These are phyloP conservation scores for Amphimallon solstitiale DNA, from an alignment of 2,888 invertebrate genomes.

Conservation along the genomic window DNA sequence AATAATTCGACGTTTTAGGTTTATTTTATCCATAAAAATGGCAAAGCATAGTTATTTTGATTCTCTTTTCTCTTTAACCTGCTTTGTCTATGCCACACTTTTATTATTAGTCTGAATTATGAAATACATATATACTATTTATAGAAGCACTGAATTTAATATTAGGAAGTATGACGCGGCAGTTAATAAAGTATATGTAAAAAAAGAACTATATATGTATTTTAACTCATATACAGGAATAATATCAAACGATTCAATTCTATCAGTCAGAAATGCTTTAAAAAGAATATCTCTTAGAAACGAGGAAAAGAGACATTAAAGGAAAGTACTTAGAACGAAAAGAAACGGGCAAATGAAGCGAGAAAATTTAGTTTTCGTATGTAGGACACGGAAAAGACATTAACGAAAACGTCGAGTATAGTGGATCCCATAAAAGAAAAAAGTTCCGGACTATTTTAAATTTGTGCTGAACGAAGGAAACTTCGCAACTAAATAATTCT, in stretches of 20 bases:
- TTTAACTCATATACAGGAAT: neutral
- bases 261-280: slow-evolving; percentile 7
- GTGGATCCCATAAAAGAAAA: slow-evolving; percentile 22
- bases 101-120: too few relatives aligned
- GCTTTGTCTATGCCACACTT: too few relatives aligned
- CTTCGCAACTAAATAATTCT: slow-evolving; percentile 6
- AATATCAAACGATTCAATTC: slow-evolving; percentile 5
- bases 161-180: too few relatives aligned
- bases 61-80: too few relatives aligned
- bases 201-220: neutral
- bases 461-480: slow-evolving; percentile 6
- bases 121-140: too few relatives aligned
- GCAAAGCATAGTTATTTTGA: too few relatives aligned
- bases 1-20: too few relatives aligned
- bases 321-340: neutral
- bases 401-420: slow-evolving; percentile 22
- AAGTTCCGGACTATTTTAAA: slow-evolving; percentile 20
- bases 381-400: slow-evolving; percentile 32
- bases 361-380: slow-evolving; percentile 32
- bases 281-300: neutral
- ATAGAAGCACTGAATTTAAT: too few relatives aligned
- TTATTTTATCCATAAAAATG: too few relatives aligned
- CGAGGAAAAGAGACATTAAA: slow-evolving; percentile 13
- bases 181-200: neutral
- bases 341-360: slow-evolving; percentile 29